These are phyloP conservation scores for Frankliniella fusca DNA, from an alignment of 2,888 invertebrate species.

Conservation along the genomic window DNA sequence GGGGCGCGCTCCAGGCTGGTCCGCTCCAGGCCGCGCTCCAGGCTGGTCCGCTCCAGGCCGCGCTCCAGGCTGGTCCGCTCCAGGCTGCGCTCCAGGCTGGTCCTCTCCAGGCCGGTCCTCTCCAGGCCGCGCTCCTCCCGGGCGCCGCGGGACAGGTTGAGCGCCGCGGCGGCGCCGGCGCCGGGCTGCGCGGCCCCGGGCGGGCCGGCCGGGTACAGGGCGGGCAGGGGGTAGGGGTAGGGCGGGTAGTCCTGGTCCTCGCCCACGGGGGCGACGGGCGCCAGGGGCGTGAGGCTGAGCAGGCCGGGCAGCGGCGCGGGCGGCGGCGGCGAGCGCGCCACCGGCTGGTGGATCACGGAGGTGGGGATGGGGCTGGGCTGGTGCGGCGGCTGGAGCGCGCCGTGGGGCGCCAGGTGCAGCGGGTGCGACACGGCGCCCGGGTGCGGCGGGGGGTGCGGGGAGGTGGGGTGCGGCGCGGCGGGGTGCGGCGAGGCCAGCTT, in stretches of 20 bases:
- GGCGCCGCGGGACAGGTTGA: slow-evolving; percentile 63
- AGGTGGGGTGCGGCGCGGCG: not conserved
- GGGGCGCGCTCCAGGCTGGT: slow-evolving; percentile 52
- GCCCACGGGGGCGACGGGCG: slow-evolving; percentile 26
- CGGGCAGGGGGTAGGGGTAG: slow-evolving; percentile 49
- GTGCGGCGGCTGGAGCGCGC: not conserved
- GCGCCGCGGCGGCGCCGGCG: slow-evolving; percentile 57
- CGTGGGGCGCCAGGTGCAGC: not conserved
- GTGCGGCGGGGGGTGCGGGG: not conserved
- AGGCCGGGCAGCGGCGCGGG: slow-evolving; percentile 47
- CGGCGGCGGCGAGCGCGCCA: slow-evolving; percentile 39
- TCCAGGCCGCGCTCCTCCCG: slow-evolving; percentile 47
- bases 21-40: slow-evolving; percentile 19
- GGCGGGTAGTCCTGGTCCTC: slow-evolving; percentile 47
- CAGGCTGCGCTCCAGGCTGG: not conserved
- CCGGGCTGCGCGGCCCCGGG: not conserved
- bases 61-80: not conserved
- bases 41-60: not conserved
- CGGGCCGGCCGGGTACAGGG: slow-evolving; percentile 49
- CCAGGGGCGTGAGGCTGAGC: slow-evolving; percentile 33
- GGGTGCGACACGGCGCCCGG: slow-evolving; percentile 5
- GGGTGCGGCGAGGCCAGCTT: slow-evolving; percentile 30
- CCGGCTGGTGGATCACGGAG: slow-evolving; percentile 58
- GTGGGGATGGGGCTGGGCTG: slow-evolving; percentile 50
- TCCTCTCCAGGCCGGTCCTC: slow-evolving; percentile 33